Base-by-base conservation (phyloP, 2,797 vertebrate species). In the Dicrostonyx torquatus region DNA sequence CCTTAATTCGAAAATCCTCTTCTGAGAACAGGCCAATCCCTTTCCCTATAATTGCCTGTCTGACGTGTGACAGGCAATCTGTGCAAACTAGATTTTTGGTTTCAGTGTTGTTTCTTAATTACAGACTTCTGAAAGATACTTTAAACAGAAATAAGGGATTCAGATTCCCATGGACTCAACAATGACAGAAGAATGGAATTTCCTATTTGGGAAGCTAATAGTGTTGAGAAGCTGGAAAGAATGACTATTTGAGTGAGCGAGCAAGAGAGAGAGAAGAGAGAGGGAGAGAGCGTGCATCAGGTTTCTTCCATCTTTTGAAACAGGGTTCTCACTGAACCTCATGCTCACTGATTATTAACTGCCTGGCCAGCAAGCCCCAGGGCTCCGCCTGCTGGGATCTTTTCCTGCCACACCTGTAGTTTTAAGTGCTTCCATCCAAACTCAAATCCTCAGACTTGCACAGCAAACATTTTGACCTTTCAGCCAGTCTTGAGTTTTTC, bases 91-190 rank as follows among this genome's bases (percentile, higher is more conserved):
- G 84, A 70, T 96, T 96, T 68, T 93, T 87, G 77, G 83, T 84
- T 94, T 97, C 85, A 76, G 34, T 91, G n/a, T 95, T 91, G 84
- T 62, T 77, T 95, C 53, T 95, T 95, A 92, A 86, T 94, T 96
- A 92, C 12, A 76, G 66, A 87, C 31, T 72, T 93, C 70, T 89
- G n/a, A 95, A 95, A 96, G 45, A 75, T 77, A 70, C 37, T 95
- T 90, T 89, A 91, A 92, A 87, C 12, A 90, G 96, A 96, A 94
- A 79, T 76, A 82, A 85, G 20, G n/a, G 62, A 95, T 87, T 95
- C 77, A 90, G 62, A 83, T 96, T 92, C 45, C 68, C 78, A 78
- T 87, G 66, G n/a, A 72, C n/a, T 94, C 37, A 60, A 66, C 17
- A 12, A 79, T 72, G 83, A 87, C 93, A 90, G 76, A 90, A 77